Evolutionary conservation across 2,797 vertebrate genomes (phyloP).

Genomic region (Glyptemys insculpta): DNA sequence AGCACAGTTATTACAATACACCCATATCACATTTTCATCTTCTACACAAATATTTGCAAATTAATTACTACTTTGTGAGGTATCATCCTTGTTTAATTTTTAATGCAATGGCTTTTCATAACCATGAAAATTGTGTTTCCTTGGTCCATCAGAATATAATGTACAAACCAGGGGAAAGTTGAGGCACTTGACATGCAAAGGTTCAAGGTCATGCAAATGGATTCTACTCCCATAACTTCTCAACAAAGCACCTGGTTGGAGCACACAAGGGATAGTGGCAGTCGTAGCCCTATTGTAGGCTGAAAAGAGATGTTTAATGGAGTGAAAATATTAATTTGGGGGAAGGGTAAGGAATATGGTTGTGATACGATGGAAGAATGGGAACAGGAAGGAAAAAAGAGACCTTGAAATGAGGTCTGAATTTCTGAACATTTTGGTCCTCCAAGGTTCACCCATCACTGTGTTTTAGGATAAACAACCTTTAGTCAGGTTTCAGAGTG

Average conservation of each 20-base stretch:
- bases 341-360: neutral
- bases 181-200: conserved; percentile 33
- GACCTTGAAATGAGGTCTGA: neutral
- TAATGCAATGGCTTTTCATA: conserved; percentile 30
- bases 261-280: conserved; percentile 34
- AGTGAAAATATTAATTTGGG: neutral
- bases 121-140: conserved; percentile 58
- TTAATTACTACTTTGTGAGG: neutral
- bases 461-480: neutral
- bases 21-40: neutral
- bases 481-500: too few species aligned
- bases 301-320: neutral
- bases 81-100: neutral
- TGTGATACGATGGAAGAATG: neutral
- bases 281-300: neutral
- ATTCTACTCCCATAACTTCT: conserved; percentile 7
- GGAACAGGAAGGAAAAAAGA: neutral
- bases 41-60: neutral
- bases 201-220: conserved; percentile 64
- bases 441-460: rapidly evolving
- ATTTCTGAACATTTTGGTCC: rapidly evolving
- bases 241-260: conserved; percentile 48
- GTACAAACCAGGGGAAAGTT: conserved; percentile 18
- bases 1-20: neutral
- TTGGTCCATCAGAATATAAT: conserved; percentile 62